A percentile compares a stretch with the other conserved stretches of the same genome.
Conservation (phyloP, 2,797 vertebrate species). For the Pantherophis alleghaniensis region DNA sequence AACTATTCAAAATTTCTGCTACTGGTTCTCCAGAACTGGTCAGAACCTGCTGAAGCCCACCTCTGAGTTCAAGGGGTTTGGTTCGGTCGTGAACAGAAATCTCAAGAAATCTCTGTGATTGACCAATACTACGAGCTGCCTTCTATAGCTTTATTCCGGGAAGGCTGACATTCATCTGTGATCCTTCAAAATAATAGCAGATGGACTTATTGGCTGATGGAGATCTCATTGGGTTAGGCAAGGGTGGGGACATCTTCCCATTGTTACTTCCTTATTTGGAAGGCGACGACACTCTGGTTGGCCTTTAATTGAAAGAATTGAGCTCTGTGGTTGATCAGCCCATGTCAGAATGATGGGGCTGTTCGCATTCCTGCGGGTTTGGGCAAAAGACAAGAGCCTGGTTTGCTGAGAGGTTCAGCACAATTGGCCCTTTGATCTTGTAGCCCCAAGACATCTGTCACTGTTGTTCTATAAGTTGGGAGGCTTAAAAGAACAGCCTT, state of each 20-base stretch:
- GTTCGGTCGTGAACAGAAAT: background rate
- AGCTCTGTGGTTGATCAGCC: too few species aligned
- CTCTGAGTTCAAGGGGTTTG: background rate
- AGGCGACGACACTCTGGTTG: fast-evolving
- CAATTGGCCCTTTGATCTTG: conserved; percentile 5
- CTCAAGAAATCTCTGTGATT: background rate
- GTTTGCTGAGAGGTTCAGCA: background rate
- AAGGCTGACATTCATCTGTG: background rate
- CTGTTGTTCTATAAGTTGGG: background rate
- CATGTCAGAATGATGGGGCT: background rate
- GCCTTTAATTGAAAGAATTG: background rate
- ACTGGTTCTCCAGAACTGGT: too few species aligned
- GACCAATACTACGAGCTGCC: background rate
- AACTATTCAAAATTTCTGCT: too few species aligned
- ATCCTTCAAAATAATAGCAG: background rate
- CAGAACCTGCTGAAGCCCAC: too few species aligned
- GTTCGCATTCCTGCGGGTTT: background rate
- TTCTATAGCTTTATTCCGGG: background rate
- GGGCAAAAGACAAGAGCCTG: background rate
- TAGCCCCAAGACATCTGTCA: background rate
- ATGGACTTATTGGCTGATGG: background rate
- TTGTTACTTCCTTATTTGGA: background rate
- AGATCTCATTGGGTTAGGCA: background rate
- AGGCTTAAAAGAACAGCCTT: background rate
- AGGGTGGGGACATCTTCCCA: too few species aligned